phyloP scores from a whole-genome alignment of 2,113 vertebrate genomes.

The Carollia perspicillata region DNA sequence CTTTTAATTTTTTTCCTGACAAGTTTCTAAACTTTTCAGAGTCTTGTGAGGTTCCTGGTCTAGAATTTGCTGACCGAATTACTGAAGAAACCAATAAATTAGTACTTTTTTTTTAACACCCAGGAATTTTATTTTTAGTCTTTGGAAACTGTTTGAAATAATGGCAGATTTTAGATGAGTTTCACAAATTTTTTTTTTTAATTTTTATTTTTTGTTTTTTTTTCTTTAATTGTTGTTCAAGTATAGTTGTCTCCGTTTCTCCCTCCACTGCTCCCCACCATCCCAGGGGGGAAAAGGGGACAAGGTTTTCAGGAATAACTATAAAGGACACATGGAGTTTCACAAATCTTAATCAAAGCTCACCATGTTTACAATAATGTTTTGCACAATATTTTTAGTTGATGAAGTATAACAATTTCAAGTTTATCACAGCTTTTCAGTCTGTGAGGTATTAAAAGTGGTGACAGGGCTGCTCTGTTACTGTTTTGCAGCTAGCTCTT shows the following conservation, averaged over 20 bases:
- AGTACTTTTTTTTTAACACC: neutral
- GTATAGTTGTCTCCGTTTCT: too few relatives aligned
- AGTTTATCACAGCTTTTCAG: slow-evolving; percentile 43
- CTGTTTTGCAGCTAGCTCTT: slow-evolving; percentile 58
- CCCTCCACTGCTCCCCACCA: too few relatives aligned
- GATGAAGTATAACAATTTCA: neutral
- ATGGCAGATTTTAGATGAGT: neutral
- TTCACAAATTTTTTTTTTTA: neutral
- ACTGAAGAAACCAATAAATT: neutral
- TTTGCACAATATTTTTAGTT: neutral
- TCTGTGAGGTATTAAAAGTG: slow-evolving; percentile 17
- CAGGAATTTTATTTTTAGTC: neutral
- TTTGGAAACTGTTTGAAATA: neutral
- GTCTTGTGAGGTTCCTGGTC: neutral
- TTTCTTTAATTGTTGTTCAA: too few relatives aligned
- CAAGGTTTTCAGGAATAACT: too few relatives aligned
- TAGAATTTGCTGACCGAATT: slow-evolving; percentile 1
- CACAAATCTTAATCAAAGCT: neutral
- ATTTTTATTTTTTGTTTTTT: too few relatives aligned
- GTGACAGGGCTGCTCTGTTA: slow-evolving; percentile 28
- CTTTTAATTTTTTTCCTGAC: neutral
- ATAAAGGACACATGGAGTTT: neutral
- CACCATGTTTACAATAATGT: neutral
- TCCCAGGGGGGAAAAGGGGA: too few relatives aligned
- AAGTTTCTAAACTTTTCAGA: neutral